A percentile compares a stretch with the other conserved stretches of the same genome.
Evolutionary conservation across 2,113 vertebrate species (phyloP).

Genomic region (Gavialis gangeticus): DNA sequence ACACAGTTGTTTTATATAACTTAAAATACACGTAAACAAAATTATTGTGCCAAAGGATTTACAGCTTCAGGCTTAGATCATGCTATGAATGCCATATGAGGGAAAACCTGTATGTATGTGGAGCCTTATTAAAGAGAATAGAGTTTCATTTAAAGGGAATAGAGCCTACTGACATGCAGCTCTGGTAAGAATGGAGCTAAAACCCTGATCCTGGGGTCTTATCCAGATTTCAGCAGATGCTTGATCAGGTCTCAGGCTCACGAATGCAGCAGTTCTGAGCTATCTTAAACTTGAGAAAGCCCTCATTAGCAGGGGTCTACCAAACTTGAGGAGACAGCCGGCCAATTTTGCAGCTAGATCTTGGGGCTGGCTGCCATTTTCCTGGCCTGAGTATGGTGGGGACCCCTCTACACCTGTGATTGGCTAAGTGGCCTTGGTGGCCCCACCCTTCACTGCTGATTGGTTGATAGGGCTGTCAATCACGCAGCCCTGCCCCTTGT

Average conservation of each 20-base stretch:
- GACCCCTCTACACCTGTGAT: no score
- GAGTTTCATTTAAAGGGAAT: not conserved
- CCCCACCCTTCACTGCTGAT: no score
- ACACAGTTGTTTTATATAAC: not conserved
- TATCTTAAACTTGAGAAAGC: no score
- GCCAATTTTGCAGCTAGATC: no score
- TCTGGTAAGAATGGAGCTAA: not conserved
- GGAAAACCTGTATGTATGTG: not conserved
- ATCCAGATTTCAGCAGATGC: not conserved
- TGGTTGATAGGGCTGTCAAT: no score
- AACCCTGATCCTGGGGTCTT: not conserved
- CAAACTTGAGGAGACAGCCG: no score
- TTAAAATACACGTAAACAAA: not conserved
- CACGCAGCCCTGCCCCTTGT: no score
- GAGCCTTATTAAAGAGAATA: not conserved
- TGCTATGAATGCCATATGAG: not conserved
- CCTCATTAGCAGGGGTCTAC: no score
- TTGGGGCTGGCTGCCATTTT: no score
- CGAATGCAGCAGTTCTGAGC: not conserved
- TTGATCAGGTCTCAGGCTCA: not conserved
- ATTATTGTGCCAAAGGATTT: not conserved
- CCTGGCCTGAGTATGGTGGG: no score
- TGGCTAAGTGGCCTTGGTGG: no score
- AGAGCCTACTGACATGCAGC: not conserved
- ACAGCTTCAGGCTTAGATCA: not conserved